These are phyloP conservation scores for Diorhabda carinulata DNA, from an alignment of 1,140 invertebrate species.

Conservation along the genomic window DNA sequence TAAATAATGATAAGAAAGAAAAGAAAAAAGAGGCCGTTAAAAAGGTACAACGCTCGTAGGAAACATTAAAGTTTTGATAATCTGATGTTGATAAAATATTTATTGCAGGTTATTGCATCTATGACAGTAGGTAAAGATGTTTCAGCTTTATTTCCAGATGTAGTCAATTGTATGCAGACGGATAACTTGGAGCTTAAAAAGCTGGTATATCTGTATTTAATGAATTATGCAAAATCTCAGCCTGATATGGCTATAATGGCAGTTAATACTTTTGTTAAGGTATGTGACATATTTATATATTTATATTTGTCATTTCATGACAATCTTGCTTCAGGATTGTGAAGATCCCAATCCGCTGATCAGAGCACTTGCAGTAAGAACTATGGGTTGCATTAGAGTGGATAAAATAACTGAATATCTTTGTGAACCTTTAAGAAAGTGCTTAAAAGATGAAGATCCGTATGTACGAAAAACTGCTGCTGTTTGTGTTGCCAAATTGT, in stretches of 20 bases:
- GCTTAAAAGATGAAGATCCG: constrained; percentile 98
- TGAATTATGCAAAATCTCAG: constrained; percentile 99
- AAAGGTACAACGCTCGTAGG: constrained; percentile 62
- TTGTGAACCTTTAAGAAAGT: constrained; percentile 97
- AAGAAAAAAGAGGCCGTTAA: constrained; percentile 99
- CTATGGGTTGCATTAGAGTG: constrained; percentile 99
- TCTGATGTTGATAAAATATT: not conserved
- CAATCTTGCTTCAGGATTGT: constrained; percentile 73
- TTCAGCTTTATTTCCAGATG: constrained; percentile 95
- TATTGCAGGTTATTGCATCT: constrained; percentile 88
- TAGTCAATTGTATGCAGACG: constrained; percentile 99
- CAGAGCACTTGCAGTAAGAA: constrained; percentile 94
- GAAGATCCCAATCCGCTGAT: constrained; percentile 99
- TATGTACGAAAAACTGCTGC: constrained; percentile 99
- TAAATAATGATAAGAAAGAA: constrained; percentile 99
- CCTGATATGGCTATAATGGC: constrained; percentile 99
- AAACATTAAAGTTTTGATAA: too few relatives aligned
- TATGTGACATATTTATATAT: constrained; percentile 46
- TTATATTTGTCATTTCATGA: not conserved
- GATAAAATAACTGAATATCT: constrained; percentile 99
- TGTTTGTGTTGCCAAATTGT: constrained; percentile 98
- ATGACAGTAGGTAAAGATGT: constrained; percentile 99
- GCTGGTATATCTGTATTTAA: constrained; percentile 97
- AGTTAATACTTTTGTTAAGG: constrained; percentile 99
- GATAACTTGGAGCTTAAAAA: constrained; percentile 99